Evolutionary conservation across 2,113 vertebrate genomes (phyloP).

Genomic region (Lota lota): DNA sequence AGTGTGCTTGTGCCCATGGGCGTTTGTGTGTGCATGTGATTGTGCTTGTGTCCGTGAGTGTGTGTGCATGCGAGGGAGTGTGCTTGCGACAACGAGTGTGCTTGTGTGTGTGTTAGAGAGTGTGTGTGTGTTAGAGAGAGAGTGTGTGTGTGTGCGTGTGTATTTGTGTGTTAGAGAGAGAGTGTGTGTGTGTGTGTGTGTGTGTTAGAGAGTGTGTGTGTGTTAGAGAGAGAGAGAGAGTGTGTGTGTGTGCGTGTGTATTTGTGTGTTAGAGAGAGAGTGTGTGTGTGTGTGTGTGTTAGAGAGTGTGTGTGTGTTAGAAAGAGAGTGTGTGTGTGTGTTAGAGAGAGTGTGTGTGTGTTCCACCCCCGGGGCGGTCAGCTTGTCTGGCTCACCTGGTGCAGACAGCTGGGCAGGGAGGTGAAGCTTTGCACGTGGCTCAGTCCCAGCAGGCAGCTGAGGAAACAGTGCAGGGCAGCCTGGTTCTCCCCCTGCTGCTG

Average conservation of each 20-base stretch:
- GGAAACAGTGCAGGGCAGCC: slow-evolving; percentile 79
- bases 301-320: slow-evolving; percentile 13
- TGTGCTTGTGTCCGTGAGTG: not conserved
- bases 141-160: not conserved
- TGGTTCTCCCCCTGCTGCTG: slow-evolving; percentile 78
- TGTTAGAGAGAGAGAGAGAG: not conserved
- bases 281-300: not conserved
- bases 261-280: not conserved
- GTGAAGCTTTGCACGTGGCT: slow-evolving; percentile 78
- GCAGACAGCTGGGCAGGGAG: slow-evolving; percentile 78
- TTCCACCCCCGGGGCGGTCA: too few relatives aligned
- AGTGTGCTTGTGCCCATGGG: not conserved
- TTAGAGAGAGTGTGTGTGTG: not conserved
- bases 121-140: not conserved
- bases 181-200: not conserved
- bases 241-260: not conserved
- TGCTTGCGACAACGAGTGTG: not conserved
- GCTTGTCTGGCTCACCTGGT: slow-evolving; percentile 71
- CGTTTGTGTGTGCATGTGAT: not conserved
- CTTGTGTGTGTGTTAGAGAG: slow-evolving; percentile 1
- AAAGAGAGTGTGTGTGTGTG: slow-evolving; percentile 1
- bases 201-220: not conserved
- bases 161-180: not conserved
- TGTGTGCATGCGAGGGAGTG: not conserved
- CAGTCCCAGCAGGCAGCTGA: slow-evolving; percentile 77